Evolutionary conservation across 2,888 invertebrate species (phyloP), one percentile per base, ranked within the genome.

Genomic region (Eilema sororculum): DNA sequence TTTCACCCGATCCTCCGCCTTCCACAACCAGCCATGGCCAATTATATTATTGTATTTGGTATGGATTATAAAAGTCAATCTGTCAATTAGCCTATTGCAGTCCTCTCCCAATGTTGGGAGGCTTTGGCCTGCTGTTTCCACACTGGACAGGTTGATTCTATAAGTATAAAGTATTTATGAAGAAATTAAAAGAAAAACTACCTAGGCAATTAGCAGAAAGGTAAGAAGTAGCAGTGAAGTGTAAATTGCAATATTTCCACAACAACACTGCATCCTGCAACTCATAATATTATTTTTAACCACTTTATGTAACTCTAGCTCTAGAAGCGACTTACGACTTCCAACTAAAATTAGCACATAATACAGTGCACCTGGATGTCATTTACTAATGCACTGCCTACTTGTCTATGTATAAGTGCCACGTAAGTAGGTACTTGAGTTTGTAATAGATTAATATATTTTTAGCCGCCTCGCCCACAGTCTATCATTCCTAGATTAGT

Each of bases 391-490:
- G 61, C 62, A 67, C 67, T 74, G 73, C 56, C n/a, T 64, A 71
- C 58, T 16, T 28, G 41, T 24, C 28, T 41, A 63, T 24, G 58
- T 68, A 56, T 57, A 68, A 69, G 64, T 65, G 64, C 64, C n/a
- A 60, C 60, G 13, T 69, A 72, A 71, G 64, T 69, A 72, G 69
- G 64, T 73, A 74, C 68, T 62, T 71, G 60, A 37, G 71, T 71
- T 69, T 68, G 67, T 71, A 64, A 71, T 65, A 63, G 60, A 71
- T 61, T 74, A 41, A 66, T 57, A 77, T 85, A 84, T 86, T 86
- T 84, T 84, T 84, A 82, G 81, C 72, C 71, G 71, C 72, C 74
- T 78, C 86, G 85, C 86, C 86, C 82, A 87, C 86, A 80, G 80
- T 78, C 78, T 73, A 84, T 84, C 80, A 82, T 84, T 80, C 74